Percentiles rank a stretch among this genome's conserved stretches.
phyloP scores from a whole-genome alignment of 2,888 invertebrate genomes.

The Drosophila formosana region DNA sequence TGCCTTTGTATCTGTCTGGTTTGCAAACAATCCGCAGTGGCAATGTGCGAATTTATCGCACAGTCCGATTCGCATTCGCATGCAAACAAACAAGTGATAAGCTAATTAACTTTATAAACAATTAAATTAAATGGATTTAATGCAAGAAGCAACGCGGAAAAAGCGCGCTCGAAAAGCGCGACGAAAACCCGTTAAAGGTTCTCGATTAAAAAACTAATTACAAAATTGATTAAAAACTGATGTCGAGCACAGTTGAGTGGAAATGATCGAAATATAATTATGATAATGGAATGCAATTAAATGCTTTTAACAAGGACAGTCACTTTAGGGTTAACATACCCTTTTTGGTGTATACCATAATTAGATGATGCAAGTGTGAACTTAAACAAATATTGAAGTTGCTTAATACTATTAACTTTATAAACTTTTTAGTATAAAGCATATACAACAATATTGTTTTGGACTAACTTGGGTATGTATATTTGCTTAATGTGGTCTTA shows the following conservation, averaged over 20 bases:
- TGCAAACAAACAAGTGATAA: slow-evolving; percentile 44
- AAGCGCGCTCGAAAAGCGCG: background rate
- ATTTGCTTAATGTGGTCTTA: background rate
- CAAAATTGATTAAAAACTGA: slow-evolving; percentile 7
- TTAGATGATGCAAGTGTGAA: too few species aligned
- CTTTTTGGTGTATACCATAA: background rate
- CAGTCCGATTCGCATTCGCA: slow-evolving; percentile 7
- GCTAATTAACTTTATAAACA: slow-evolving; percentile 47
- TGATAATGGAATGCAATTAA: slow-evolving; percentile 7
- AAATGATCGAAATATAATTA: slow-evolving; percentile 14
- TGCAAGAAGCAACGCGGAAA: slow-evolving; percentile 10
- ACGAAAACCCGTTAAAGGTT: slow-evolving; percentile 2
- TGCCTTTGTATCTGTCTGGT: background rate
- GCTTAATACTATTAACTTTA: too few species aligned
- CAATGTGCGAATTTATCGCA: slow-evolving; percentile 31
- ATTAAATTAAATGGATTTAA: slow-evolving; percentile 49
- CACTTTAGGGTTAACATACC: background rate
- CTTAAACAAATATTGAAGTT: too few species aligned
- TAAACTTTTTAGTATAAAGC: too few species aligned
- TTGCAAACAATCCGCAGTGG: slow-evolving; percentile 17
- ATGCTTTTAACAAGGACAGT: background rate
- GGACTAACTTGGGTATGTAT: too few species aligned
- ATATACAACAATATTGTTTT: too few species aligned
- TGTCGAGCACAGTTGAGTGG: slow-evolving; percentile 1
- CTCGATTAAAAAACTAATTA: slow-evolving; percentile 15